Base-by-base conservation (phyloP, 1,140 invertebrate species). In the Euura lappo region DNA sequence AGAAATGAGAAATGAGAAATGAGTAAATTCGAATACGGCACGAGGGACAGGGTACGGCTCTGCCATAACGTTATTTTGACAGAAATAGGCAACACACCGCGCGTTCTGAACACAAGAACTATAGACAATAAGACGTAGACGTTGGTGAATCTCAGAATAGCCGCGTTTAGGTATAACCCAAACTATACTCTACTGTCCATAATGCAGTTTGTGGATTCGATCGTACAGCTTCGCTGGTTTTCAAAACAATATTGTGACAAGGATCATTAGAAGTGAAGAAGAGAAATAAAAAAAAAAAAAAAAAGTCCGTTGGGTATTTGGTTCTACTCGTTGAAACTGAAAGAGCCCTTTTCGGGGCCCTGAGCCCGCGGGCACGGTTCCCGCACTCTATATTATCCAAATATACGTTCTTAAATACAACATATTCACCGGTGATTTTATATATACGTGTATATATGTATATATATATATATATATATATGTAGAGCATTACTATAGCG, bases 201-300 rank as follows among this genome's bases (percentile, higher is more conserved):
- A 28, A 28, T 28, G 28, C 28, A 28, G 28, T 28, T 28, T 28
- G 28, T 28, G 28, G 28, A 28, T 28, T 28, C 28, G 28, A 28
- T 28, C 28, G 28, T 28, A 28, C 28, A 28, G 28, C 28, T 28
- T 28, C 28, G 1, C 28, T 28, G 28, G 28, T 28, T 28, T 28
- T 28, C 0, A 83, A 86, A 85, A 86, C 85, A 86, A 85, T 86
- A 83, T 85, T 85, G 79, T 82, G 80, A 85, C 85, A 81, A 85
- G 85, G 78, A 78, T 81, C 81, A 83, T 85, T 80, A 82, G 85
- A 76, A 68, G 72, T 45, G 65, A 11, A 65, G 13, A 51, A 67
- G 65, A 46, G 71, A 75, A 68, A 69, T 67, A 68, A 47, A 2
- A 13, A 42, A 76, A 71, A 69, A 70, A 71, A 76, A 60, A 28